Base-by-base conservation (phyloP, 1,140 invertebrate species). In the Trichonephila clavipes region DNA sequence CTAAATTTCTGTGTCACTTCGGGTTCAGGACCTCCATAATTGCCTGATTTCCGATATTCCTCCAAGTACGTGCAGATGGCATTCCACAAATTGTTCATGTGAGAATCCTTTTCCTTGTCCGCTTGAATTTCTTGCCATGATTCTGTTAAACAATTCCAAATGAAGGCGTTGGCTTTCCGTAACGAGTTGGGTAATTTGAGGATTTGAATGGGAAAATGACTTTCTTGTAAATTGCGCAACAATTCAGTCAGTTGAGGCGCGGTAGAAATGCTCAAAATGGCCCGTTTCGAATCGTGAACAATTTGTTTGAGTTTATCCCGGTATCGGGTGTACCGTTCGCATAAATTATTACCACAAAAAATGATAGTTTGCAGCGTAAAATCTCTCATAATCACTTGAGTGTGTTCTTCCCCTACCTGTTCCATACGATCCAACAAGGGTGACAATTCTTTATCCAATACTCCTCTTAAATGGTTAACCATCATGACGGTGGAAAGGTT, bases 141-240 rank as follows among this genome's bases (percentile, higher is more conserved):
- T 86, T 92, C 90, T 0, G 81, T 51, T 12, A 92, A 34, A 59
- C 12, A 44, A 51, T 92, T 92, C 90, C 90, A 92, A 21, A 86
- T 58, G 10, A 28, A 92, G 2, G 14, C 5, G 4, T 16, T 19
- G 1, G 81, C 4, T 92, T 69, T 92, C 4, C 62, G 61, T 16
- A 69, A 34, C 0, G 82, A 12, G 28, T 85, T 92, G n/a, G 19
- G 4, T 10, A 86, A 4, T 1, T 16, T n/a, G 1, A 87, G 1
- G 16, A 69, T 10, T 7, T 21, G 18, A 14, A 92, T 66, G 0
- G 90, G 90, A n/a, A 92, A 92, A 59, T 92, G 61, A 12, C 44
- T 51, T 34, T 92, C 64, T 72, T 92, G 90, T 8, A 92, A 10
- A 16, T n/a, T n/a, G 0, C 64, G 10, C 4, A 92, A 40, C 10